A percentile compares a stretch with the other conserved stretches of the same genome.
phyloP scores from a whole-genome alignment of 1,140 invertebrate species.

The Drosophila erecta region DNA sequence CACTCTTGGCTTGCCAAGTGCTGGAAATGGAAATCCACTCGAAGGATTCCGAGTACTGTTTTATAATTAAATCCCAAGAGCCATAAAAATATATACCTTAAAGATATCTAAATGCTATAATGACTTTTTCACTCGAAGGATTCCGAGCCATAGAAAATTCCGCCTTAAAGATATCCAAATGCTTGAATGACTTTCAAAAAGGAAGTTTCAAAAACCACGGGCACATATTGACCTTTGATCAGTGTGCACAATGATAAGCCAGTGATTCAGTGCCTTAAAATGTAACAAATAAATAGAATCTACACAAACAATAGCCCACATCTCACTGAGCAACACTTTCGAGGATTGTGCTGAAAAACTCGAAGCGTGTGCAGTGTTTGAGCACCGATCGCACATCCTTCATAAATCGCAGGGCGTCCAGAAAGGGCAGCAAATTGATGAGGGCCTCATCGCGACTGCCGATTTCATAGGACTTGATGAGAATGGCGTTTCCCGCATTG shows the following conservation, averaged over 20 bases:
- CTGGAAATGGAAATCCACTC: too few species aligned
- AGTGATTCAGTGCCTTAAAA: background rate
- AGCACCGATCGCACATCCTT: constrained; percentile 52
- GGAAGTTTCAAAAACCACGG: background rate
- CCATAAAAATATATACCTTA: too few species aligned
- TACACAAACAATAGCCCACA: background rate
- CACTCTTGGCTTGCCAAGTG: too few species aligned
- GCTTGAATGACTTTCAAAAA: background rate
- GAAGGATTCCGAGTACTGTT: too few species aligned
- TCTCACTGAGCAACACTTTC: background rate
- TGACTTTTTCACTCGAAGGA: too few species aligned
- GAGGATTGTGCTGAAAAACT: background rate
- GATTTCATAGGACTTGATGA: constrained; percentile 27
- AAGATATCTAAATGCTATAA: background rate
- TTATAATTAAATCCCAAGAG: too few species aligned
- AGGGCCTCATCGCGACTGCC: constrained; percentile 29
- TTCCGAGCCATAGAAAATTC: too few species aligned
- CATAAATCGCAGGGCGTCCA: constrained; percentile 57
- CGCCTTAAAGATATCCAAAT: too few species aligned
- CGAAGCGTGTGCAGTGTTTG: constrained; percentile 3
- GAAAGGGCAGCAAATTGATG: constrained; percentile 48
- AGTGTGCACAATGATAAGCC: background rate
- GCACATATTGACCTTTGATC: background rate
- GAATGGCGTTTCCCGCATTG: constrained; percentile 46
- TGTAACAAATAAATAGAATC: constrained; percentile 1